Base-by-base conservation (phyloP, 2,797 vertebrate species). In the Helarctos malayanus region DNA sequence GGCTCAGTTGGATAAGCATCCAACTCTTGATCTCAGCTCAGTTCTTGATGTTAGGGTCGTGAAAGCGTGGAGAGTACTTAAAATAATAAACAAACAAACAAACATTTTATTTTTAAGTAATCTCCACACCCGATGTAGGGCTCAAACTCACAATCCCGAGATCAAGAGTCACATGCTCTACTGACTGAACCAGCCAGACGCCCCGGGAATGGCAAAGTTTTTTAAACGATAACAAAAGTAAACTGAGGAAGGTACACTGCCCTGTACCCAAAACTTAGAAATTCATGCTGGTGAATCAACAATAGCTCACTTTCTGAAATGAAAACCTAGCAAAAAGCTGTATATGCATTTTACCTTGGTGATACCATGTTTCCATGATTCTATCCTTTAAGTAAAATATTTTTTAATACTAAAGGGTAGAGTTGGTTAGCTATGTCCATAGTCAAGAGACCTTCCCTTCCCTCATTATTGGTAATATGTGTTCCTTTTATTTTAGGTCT, bases 221-320 rank as follows among this genome's bases (percentile, higher is more conserved):
- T 73, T 73, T 19, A 90, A 82, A 81, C 5, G 35, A 41, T 79
- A 81, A 82, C 23, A 15, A 59, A 85, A 69, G 91, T 18, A 68
- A 97, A 63, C 61, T 84, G 4, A 65, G 6, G 49, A 49, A 80
- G 5, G 32, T 38, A 38, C 2, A 89, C 27, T 82, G 52, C 19
- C 54, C 38, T 84, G 7, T 3, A 92, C 14, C 41, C 14, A 38
- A 87, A 84, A 65, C 49, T 47, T 79, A 14, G 41, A 95, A 63
- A 93, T 89, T 93, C 63, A 65, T 68, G 81, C 47, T 88, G 21
- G 16, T 79, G 8, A 87, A 73, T 61, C 29, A 94, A 83, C 47
- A 27, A 73, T 14, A 90, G 57, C n/a, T 86, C 47, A 69, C 29
- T 61, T 92, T 83, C 81, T 89, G 1, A 93, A 93, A 95, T 80